Base-by-base conservation (phyloP, 2,797 vertebrate genomes). In the Loris lydekkerianus region DNA sequence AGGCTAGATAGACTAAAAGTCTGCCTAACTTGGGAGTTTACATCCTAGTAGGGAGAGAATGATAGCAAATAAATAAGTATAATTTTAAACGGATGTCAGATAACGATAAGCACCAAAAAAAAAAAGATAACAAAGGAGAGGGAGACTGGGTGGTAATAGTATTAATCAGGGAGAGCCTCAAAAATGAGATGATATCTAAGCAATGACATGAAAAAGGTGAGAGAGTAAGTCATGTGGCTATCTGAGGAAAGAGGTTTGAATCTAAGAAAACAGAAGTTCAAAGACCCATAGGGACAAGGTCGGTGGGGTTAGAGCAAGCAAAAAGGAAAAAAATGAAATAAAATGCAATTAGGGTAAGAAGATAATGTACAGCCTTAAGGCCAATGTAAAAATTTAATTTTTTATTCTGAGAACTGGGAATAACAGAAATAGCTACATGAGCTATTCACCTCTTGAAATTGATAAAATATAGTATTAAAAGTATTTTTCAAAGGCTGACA, bases 351-450 rank as follows among this genome's bases (percentile, higher is more conserved):
- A 72, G 21, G 43, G 6, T 46, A 14, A 3, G 37, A 20, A 60
- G 27, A 34, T 11, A 23, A 72, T 18, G 18, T 34, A 73, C 29
- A 75, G 17, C 17, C n/a, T 29, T 82, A 29, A 84, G 40, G 13
- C 5, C 10, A 92, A 81, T 31, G 17, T 43, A 56, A 94, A 80
- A 78, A 56, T 34, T 75, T 49, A n/a, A 3, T 20, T 83, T 80
- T 85, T 82, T 90, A 58, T 72, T 40, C 63, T 72, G 34, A 96
- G 23, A 87, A 84, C 18, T 46, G 20, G 23, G 34, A 88, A 87
- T 29, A 92, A 92, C 10, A 67, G 89, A 84, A 89, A 60, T 4
- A 88, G 46, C 72, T 92, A 85, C 27, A 75, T 83, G 31, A 88
- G 31, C 18, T 67, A 80, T 67, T 29, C 86, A 81, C 27, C 10